Base-by-base conservation (phyloP, 2,888 invertebrate species). In the Glaucopsyche alexis region DNA sequence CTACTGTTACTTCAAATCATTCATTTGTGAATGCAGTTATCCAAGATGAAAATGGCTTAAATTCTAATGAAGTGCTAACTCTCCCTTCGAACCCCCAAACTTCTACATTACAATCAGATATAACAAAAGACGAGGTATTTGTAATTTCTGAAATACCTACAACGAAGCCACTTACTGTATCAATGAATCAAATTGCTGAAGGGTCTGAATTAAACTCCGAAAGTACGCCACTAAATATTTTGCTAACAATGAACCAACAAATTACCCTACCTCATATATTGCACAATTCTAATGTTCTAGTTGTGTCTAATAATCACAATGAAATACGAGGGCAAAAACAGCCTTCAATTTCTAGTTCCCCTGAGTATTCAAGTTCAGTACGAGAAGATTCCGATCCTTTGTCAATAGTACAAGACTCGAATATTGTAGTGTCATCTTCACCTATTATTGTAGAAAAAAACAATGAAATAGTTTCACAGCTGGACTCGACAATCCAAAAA, bases 231-330 rank as follows among this genome's bases (percentile, higher is more conserved):
- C 29, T 60, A 7, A 29, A 60, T 13, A 60, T 66, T 66, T 42
- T 42, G 19, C 9, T 66, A 16, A n/a, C 66, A 13, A 66, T 42
- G 40, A 66, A 49, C 19, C 69, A 69, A 19, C 47, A 69, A 69
- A 47, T 69, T 9, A 49, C 13, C 7, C 5, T 69, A 14, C 69
- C 69, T 29, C 11, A 45, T 7, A 38, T 49, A 47, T 47, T 69
- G 16, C 29, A 49, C 13, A 69, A 29, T 47, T 29, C 69, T 29
- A 14, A 49, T 29, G 8, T 49, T 49, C 13, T 67, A 11, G 14
- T 14, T 13, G 16, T 45, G n/a, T 45, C 67, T 11, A 45, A 67
- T 67, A 67, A 42, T 45, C 45, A 45, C 42, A 16, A 67, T 19
- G 45, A 45, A 45, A 19, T 45, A 45, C 42, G 11, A 16, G 11